Base-by-base conservation (phyloP, 2,888 invertebrate species). In the Apodemia duryi region DNA sequence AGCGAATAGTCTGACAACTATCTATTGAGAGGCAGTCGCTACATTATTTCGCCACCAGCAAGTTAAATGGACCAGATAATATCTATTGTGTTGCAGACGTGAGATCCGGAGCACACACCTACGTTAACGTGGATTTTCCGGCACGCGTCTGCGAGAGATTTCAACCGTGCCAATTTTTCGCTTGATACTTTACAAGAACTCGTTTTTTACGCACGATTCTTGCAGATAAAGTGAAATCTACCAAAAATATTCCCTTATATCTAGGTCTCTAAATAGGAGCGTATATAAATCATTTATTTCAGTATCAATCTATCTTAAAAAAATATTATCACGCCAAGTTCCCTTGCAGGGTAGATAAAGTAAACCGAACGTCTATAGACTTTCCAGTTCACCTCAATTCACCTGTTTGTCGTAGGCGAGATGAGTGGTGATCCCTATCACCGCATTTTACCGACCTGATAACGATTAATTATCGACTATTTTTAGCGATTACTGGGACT, bases 1-100 rank as follows among this genome's bases (percentile, higher is more conserved):
- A 49, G n/a, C 6, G 3, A 6, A n/a, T 13, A 64, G 60, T 64
- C 32, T 35, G 11, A 29, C 11, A 35, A 6, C 49, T 57, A 57
- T 57, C 54, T 29, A 54, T 57, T 32, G 13, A 32, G 21, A 32
- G 57, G 54, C 6, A 46, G 29, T 11, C 6, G 29, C 13, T 57
- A 10, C 3, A 32, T 57, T 29, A 32, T 32, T 54, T 57, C 32
- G 11, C 29, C 57, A 57, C 32, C 35, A 57, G 57, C 32, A 32
- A 57, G 57, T 57, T 57, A 57, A 57, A 57, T 57, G 57, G 35
- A 57, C 57, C 57, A 57, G 57, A 57, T 35, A 35, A 57, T 57
- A 32, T 57, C 57, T 32, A 57, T 57, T 57, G 35, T 35, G 57
- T 57, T 32, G 13, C 3, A 49, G n/a, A n/a, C 57, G 13, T 29